phyloP scores from a whole-genome alignment of 2,797 vertebrate genomes.

The Fratercula arctica region DNA sequence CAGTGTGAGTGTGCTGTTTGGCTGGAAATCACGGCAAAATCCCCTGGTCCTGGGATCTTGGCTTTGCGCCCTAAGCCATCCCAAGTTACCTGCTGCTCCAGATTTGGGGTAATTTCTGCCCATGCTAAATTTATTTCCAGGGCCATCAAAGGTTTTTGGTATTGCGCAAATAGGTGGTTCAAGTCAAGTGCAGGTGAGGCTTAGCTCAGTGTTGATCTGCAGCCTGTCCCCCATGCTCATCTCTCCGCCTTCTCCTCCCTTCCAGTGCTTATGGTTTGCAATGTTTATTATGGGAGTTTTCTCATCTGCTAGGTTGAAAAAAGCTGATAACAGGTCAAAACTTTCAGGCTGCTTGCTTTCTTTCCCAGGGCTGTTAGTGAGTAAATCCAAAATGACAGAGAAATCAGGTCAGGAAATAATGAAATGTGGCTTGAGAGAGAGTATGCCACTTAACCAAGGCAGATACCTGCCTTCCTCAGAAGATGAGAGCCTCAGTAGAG shows the following conservation, averaged over 20 bases:
- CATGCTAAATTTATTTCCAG: neutral
- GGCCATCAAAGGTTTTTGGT: neutral
- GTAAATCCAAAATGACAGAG: neutral
- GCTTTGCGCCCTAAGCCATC: neutral
- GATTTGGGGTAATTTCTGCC: neutral
- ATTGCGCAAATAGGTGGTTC: neutral
- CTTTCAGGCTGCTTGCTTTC: neutral
- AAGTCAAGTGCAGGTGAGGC: neutral
- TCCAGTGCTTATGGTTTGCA: neutral
- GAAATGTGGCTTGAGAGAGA: neutral
- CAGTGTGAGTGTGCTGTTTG: rapidly evolving
- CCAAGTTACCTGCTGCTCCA: neutral
- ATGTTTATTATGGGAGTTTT: neutral
- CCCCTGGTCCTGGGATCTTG: neutral
- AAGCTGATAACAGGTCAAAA: neutral
- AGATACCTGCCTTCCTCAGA: neutral
- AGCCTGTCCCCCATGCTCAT: neutral
- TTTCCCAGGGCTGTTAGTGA: neutral
- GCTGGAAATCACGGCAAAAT: neutral
- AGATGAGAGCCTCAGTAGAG: rapidly evolving
- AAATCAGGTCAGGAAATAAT: neutral
- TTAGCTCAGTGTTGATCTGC: neutral
- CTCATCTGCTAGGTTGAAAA: neutral
- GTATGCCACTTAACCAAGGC: neutral
- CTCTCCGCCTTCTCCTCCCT: neutral